phyloP scores from a whole-genome alignment of 1,140 invertebrate genomes.

The Pachyrhynchus sulphureomaculatus region DNA sequence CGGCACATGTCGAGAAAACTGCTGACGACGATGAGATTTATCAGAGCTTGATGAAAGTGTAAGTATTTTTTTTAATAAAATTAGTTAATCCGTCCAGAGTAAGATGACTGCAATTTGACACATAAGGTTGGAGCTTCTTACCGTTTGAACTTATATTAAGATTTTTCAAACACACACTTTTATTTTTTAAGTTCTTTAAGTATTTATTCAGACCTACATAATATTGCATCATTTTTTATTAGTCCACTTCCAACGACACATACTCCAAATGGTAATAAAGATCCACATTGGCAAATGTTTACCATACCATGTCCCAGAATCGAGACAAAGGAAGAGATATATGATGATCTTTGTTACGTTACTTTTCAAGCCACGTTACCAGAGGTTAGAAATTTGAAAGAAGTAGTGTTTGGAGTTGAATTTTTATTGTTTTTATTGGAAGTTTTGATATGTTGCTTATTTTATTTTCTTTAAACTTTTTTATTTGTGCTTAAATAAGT shows the following conservation, averaged over 20 bases:
- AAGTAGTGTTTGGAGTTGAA: not conserved
- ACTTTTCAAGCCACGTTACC: constrained; percentile 67
- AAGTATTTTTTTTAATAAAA: constrained; percentile 50
- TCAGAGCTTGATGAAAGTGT: constrained; percentile 75
- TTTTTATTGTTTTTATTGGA: not conserved
- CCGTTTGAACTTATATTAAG: no score
- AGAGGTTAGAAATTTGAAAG: constrained; percentile 55
- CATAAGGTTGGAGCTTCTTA: no score
- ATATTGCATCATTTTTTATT: no score
- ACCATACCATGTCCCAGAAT: constrained; percentile 60
- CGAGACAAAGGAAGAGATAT: constrained; percentile 75
- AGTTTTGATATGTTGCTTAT: not conserved
- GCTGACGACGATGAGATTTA: constrained; percentile 82
- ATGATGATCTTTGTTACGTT: constrained; percentile 85
- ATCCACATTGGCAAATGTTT: constrained; percentile 63
- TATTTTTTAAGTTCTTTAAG: not conserved
- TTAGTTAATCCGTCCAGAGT: not conserved
- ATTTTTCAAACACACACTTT: not conserved
- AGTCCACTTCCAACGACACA: constrained; percentile 31
- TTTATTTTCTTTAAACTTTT: constrained; percentile 1
- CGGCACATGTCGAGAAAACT: constrained; percentile 61
- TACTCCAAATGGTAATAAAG: constrained; percentile 37
- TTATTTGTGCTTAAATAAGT: not conserved
- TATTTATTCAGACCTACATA: not conserved
- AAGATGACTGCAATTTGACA: no score